Conservation (phyloP, 2,113 vertebrate species). For the Myotis davidii region DNA sequence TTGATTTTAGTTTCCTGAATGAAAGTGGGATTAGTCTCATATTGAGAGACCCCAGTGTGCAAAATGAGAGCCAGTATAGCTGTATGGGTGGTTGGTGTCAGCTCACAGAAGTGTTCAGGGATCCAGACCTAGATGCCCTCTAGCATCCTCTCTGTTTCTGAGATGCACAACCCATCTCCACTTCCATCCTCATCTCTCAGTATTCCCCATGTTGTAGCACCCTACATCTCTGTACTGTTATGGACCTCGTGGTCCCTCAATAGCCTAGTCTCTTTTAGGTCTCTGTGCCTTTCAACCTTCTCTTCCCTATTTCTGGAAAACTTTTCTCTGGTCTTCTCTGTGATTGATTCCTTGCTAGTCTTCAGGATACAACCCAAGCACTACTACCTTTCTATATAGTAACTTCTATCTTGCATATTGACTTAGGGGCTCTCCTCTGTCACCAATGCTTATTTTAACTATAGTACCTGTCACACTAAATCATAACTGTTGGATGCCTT, state of each 20-base stretch:
- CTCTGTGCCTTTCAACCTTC: background rate
- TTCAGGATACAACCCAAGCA: background rate
- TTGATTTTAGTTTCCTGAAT: background rate
- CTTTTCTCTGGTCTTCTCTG: background rate
- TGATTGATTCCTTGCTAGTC: background rate
- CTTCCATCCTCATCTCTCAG: background rate
- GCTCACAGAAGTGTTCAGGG: background rate
- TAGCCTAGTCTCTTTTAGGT: background rate
- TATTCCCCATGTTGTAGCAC: rapidly evolving
- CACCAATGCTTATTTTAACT: background rate
- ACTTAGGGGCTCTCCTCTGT: background rate
- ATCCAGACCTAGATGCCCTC: background rate
- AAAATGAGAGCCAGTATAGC: background rate
- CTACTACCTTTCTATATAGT: background rate
- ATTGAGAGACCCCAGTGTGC: background rate
- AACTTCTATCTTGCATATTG: background rate
- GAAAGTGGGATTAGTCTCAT: background rate
- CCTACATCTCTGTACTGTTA: rapidly evolving
- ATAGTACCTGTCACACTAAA: background rate
- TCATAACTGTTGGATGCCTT: background rate
- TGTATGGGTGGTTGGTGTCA: background rate
- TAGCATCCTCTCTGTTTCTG: background rate
- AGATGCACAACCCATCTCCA: background rate
- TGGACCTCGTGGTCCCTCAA: background rate
- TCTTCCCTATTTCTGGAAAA: background rate